phyloP scores from a whole-genome alignment of 2,113 vertebrate species.

The Grantiella picta region DNA sequence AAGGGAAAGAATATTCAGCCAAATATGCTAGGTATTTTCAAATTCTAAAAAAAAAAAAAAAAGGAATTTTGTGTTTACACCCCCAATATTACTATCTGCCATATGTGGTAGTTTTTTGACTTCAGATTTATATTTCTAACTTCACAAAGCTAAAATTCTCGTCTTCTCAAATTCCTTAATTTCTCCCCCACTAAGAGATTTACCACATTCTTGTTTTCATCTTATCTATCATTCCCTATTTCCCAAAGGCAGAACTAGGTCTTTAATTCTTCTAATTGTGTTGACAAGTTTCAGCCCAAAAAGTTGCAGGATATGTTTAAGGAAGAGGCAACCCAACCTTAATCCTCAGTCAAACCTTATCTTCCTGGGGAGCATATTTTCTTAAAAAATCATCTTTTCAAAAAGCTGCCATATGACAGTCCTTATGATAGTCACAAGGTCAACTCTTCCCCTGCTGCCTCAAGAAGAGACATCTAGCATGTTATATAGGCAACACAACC shows the following conservation, averaged over 20 bases:
- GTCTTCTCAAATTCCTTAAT: background rate
- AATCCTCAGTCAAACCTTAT: background rate
- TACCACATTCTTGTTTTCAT: background rate
- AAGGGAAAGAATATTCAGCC: background rate
- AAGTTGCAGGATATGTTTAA: background rate
- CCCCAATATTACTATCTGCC: background rate
- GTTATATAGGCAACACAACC: background rate
- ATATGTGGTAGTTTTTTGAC: background rate
- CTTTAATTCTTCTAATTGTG: background rate
- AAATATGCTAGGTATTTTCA: background rate
- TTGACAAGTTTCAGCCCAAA: background rate
- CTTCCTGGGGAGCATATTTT: background rate
- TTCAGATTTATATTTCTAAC: background rate
- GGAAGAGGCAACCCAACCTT: background rate
- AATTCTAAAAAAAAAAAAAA: background rate
- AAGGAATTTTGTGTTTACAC: background rate
- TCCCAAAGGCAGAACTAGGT: background rate
- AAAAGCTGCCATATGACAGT: background rate
- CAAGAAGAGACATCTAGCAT: background rate
- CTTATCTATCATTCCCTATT: background rate
- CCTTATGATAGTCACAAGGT: background rate
- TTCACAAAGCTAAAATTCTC: background rate
- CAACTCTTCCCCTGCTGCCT: background rate
- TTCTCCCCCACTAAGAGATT: background rate
- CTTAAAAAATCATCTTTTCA: background rate